phyloP scores from a whole-genome alignment of 1,140 invertebrate species.

The Apocrypta bakeri region DNA sequence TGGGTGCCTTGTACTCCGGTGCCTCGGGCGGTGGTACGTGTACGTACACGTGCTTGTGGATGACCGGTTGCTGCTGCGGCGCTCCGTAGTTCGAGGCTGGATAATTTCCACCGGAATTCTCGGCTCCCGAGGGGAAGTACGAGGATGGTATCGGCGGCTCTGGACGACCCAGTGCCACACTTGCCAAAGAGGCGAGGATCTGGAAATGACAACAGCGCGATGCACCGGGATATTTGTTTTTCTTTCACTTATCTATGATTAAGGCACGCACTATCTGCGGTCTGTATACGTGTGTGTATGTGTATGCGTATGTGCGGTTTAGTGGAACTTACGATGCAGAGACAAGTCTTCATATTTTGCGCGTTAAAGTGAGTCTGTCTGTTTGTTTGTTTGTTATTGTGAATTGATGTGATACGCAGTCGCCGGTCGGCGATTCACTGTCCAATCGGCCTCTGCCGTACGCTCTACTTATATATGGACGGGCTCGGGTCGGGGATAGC shows the following conservation, averaged over 20 bases:
- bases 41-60: constrained; percentile 91
- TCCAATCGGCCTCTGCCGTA: not conserved
- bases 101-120: constrained; percentile 31
- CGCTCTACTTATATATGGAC: not conserved
- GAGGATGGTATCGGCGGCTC: constrained; percentile 36
- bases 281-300: too few species aligned
- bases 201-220: not conserved
- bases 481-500: too few species aligned
- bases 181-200: constrained; percentile 10
- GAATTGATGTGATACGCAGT: too few species aligned
- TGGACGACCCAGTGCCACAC: constrained; percentile 31
- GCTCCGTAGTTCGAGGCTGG: constrained; percentile 82
- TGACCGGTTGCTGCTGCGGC: constrained; percentile 82
- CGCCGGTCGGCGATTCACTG: not conserved
- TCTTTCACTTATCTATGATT: too few species aligned
- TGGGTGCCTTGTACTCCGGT: constrained; percentile 81
- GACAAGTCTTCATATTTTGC: not conserved
- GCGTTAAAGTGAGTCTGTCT: too few species aligned
- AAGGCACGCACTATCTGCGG: too few species aligned
- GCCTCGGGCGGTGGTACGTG: constrained; percentile 88
- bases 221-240: not conserved
- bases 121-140: constrained; percentile 42
- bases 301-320: not conserved
- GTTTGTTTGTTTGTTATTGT: too few species aligned
- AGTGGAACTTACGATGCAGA: not conserved